Evolutionary conservation across 2,888 invertebrate genomes (phyloP).

Genomic region (Melanotus villosus): DNA sequence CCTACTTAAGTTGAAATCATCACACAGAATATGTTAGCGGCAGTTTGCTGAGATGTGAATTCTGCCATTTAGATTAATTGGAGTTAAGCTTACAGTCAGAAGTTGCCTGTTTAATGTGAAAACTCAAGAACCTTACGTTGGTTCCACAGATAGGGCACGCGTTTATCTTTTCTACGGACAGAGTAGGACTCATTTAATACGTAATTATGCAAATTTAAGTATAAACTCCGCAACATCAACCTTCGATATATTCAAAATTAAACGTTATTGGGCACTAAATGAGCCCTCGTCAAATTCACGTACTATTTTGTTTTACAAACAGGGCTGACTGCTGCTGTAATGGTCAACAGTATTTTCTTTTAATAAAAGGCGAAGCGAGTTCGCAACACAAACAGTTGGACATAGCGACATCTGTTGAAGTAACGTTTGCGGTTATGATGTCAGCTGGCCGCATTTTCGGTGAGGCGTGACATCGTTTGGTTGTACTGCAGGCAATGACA

Average conservation of each 20-base stretch:
- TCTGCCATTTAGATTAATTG: conserved; percentile 57
- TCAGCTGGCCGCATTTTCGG: conserved; percentile 47
- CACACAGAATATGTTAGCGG: conserved; percentile 57
- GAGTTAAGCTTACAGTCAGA: conserved; percentile 52
- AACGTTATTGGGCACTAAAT: conserved; percentile 12
- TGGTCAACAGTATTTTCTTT: conserved; percentile 1
- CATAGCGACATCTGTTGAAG: conserved; percentile 51
- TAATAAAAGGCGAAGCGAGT: conserved; percentile 20
- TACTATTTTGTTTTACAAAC: background rate
- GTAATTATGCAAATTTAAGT: conserved; percentile 59
- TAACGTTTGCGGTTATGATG: conserved; percentile 53
- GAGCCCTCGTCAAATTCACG: background rate
- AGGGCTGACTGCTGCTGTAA: background rate
- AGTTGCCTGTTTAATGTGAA: conserved; percentile 52
- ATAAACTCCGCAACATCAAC: conserved; percentile 29
- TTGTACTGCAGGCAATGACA: conserved; percentile 31
- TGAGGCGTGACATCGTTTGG: conserved; percentile 45
- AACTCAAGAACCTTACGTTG: conserved; percentile 54
- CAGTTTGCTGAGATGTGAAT: conserved; percentile 51
- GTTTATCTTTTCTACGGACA: conserved; percentile 56
- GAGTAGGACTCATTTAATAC: conserved; percentile 55
- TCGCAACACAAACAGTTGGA: conserved; percentile 47
- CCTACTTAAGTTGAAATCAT: conserved; percentile 50
- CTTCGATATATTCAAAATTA: conserved; percentile 36
- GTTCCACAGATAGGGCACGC: conserved; percentile 56